Base-by-base conservation (phyloP, 2,113 vertebrate species). In the Lepus timidus region DNA sequence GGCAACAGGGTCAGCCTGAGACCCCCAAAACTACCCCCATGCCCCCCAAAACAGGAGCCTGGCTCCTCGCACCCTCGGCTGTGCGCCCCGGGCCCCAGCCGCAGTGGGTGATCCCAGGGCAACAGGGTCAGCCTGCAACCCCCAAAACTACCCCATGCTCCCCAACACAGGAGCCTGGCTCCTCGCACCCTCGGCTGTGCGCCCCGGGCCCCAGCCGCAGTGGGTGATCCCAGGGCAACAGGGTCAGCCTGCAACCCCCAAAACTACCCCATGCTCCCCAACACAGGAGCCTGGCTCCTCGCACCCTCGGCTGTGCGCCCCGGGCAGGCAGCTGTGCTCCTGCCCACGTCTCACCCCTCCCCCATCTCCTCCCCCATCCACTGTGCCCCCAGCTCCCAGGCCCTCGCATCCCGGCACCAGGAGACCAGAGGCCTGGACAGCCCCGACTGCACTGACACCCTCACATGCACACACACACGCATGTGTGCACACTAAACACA, bases 271-370 rank as follows among this genome's bases (percentile, higher is more conserved):
- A 33, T 33, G 33, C 33, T 2, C 33, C 33, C 33, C 33, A 33
- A 33, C 33, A 33, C 33, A 33, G 33, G 33, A 33, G 33, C 33
- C 33, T 33, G 33, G 33, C 33, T 33, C 33, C 33, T 33, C 33
- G 33, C 33, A 33, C 33, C 33, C 33, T 33, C 33, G 33, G 33
- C 33, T 33, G 33, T 33, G 33, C 33, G 33, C 33, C 33, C 33
- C 33, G 2, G 19, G 44, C 75, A 9, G 49, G 55, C 27, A 55
- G 36, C 71, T n/a, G 19, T 13, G 6, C 3, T 70, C 23, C 6
- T 51, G 33, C 22, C 33, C 2, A 0, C 0, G 0, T 6, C 65
- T 36, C 64, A 49, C 27, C 6, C 1, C 9, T 12, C 2, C 68
- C 31, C 23, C 9, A 58, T 16, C 29, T 27, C 64, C 55, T 49